Base-by-base conservation (phyloP, 2,888 invertebrate species). In the Antitype chi region DNA sequence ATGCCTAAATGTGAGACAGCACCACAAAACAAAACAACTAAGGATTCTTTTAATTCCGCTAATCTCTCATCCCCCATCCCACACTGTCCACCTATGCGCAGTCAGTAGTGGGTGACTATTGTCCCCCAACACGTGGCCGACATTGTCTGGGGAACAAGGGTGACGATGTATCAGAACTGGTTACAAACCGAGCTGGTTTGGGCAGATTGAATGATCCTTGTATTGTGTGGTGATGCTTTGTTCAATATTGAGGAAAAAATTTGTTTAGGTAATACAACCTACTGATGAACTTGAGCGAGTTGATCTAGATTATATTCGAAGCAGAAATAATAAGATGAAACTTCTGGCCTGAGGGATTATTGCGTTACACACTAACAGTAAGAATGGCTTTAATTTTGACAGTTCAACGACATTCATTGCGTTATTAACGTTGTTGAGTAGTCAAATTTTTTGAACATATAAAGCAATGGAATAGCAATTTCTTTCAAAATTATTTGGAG, bases 51-150 rank as follows among this genome's bases (percentile, higher is more conserved):
- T 25, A 5, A 20, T n/a, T n/a, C 64, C 83, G 83, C 83, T 71
- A 8, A 15, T 17, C 43, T 68, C 81, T 47, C 74, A 67, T 73
- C 23, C 2, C 70, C 55, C 47, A 64, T 0, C 17, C 79, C 76
- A 74, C 64, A 64, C 17, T 38, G 63, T 69, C 70, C 81, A 80
- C 76, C 74, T 74, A 73, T 73, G 66, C 73, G 81, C 72, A 80
- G 67, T 49, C 82, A 85, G 82, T 84, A 85, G 89, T 88, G 86
- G 89, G 89, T 84, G 88, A 77, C 75, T 79, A 88, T 85, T 89
- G 89, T 89, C 81, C 66, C 43, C 74, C 47, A 80, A 80, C 88
- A 88, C 88, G 88, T 84, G 85, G 82, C 69, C 85, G 74, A 75
- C 80, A 87, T 88, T 87, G 88, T 84, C 69, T 74, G 28, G 6